Percentiles rank a stretch among this genome's conserved stretches.
phyloP scores from a whole-genome alignment of 2,113 vertebrate genomes.

The Paedocypris sp. region DNA sequence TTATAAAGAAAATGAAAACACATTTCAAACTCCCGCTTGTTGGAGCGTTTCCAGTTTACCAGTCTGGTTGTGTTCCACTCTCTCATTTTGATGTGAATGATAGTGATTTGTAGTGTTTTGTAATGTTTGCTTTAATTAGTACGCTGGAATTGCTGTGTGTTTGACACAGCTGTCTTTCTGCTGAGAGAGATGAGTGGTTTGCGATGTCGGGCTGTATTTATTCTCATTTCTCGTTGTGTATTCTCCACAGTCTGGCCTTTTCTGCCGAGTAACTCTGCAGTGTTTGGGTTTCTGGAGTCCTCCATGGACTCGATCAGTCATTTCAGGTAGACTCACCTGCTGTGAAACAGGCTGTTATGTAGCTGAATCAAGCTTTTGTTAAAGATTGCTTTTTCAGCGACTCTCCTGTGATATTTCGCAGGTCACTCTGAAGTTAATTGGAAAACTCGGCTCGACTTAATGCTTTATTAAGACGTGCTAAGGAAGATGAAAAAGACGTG shows the following conservation, averaged over 20 bases:
- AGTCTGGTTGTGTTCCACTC: constrained; percentile 18
- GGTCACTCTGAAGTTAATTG: too few relatives aligned
- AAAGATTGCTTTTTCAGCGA: too few relatives aligned
- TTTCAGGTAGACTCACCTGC: constrained; percentile 6
- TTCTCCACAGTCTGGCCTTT: constrained; percentile 1
- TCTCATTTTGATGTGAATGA: constrained; percentile 22
- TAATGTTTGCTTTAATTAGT: constrained; percentile 24
- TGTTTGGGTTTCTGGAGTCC: neutral
- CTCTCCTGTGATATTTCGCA: too few relatives aligned
- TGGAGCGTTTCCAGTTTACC: constrained; percentile 36
- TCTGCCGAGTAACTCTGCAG: neutral
- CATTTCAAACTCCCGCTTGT: neutral
- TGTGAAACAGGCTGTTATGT: neutral
- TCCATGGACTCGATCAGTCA: neutral
- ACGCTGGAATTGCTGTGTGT: constrained; percentile 22
- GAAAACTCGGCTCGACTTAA: too few relatives aligned
- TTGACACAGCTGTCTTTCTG: constrained; percentile 33
- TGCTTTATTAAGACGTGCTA: too few relatives aligned
- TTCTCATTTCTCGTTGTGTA: constrained; percentile 1
- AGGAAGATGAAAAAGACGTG: too few relatives aligned
- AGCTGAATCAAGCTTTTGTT: neutral
- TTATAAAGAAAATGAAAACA: constrained; percentile 7
- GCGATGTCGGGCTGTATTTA: constrained; percentile 17
- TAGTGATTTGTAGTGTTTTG: constrained; percentile 16
- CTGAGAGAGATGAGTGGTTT: constrained; percentile 4